A percentile compares a stretch with the other conserved stretches of the same genome.
Conservation (phyloP, 2,888 invertebrate genomes). For the Agrochola lychnidis region DNA sequence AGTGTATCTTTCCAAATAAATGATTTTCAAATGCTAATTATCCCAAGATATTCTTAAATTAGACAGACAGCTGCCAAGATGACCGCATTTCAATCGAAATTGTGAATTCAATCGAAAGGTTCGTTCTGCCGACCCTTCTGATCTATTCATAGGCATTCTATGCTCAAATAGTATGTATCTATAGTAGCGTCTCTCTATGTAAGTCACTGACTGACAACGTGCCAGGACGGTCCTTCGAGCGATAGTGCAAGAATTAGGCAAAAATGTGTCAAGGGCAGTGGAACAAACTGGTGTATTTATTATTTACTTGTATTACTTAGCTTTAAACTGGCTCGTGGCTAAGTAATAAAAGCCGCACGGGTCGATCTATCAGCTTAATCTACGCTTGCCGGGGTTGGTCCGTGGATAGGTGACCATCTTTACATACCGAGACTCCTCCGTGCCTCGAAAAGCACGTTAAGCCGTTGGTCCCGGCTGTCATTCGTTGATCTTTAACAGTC, state of each 20-base stretch:
- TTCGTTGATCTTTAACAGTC: too few species aligned
- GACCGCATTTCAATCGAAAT: constrained; percentile 51
- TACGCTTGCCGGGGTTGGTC: too few species aligned
- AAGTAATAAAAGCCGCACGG: too few species aligned
- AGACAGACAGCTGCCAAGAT: constrained; percentile 40
- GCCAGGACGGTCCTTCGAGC: constrained; percentile 25
- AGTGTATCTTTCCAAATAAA: constrained; percentile 14
- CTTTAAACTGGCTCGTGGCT: too few species aligned
- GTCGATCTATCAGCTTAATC: too few species aligned
- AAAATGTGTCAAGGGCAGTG: constrained; percentile 41
- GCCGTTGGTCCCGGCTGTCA: too few species aligned
- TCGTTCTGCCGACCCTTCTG: constrained; percentile 28
- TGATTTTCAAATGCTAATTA: constrained; percentile 13
- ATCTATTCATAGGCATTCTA: constrained; percentile 42
- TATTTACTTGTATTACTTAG: neutral
- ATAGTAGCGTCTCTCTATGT: constrained; percentile 32
- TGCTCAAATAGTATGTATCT: constrained; percentile 11
- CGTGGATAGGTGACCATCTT: too few species aligned
- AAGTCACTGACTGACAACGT: constrained; percentile 30
- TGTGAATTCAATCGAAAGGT: constrained; percentile 50
- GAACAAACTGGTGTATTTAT: constrained; percentile 12
- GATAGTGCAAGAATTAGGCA: constrained; percentile 26
- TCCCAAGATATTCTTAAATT: constrained; percentile 28
- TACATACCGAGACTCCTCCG: too few species aligned
- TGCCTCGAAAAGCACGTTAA: too few species aligned